Evolutionary conservation across 2,113 vertebrate species (phyloP), one percentile per base, ranked within the genome.

Genomic region (Calidris pugnax): DNA sequence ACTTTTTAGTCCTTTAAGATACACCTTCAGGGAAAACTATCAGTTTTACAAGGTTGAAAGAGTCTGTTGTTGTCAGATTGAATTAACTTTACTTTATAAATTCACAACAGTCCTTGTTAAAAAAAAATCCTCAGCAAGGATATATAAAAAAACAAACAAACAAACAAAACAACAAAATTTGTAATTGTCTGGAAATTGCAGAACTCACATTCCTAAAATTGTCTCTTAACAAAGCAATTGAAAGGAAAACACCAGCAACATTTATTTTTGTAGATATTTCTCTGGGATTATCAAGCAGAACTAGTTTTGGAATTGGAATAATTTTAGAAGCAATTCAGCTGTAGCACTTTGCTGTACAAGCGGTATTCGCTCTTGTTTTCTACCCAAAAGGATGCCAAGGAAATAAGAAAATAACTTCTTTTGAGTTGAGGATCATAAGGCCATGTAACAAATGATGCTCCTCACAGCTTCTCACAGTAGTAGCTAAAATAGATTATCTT

Each of bases 381-480:
- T n/a, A 30, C n/a, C 18, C 43, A 32, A 89, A 95, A 85, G 10
- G 7, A 78, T 33, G 5, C 22, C 78, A 72, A 43, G 35, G 76
- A 94, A 94, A 85, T 85, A 89, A 86, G 57, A 53, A 90, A 95
- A 95, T 87, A 91, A 73, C 39, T 90, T 53, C 5, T 85, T 87
- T 66, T 82, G 51, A 45, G 43, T 33, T 86, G 41, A 57, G 32
- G n/a, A 67, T 79, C 24, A 59, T 64, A 76, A 89, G 59, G 51
- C 8, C 48, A 41, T 18, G 8, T 66, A 67, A 89, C 14, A 88
- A 78, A 92, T 77, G 4, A n/a, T 84, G 43, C 7, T 67, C 10
- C 48, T 76, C 10, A 0, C 16, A 55, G 68, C 33, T 90, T 71
- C 53, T 67, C 57, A 69, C 68, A 78, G 47, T 33, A 85, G 55